Conservation (phyloP, 2,113 vertebrate genomes). For the Oryctolagus cuniculus region DNA sequence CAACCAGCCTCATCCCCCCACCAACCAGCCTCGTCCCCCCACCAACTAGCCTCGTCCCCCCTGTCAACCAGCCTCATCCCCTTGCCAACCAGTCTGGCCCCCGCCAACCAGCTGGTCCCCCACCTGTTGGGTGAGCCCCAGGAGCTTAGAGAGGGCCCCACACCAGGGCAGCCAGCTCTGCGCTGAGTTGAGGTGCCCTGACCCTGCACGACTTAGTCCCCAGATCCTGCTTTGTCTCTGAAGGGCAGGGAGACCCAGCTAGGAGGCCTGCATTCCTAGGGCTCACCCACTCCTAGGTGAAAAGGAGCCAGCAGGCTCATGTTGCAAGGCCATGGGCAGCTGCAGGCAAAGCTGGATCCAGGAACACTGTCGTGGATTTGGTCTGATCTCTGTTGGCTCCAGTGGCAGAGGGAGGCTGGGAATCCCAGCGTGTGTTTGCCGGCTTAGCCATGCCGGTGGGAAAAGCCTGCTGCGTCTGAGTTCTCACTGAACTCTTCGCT, state of each 20-base stretch:
- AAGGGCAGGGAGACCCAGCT: not conserved
- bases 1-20: too few species aligned
- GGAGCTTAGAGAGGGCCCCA: not conserved
- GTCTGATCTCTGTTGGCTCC: too few species aligned
- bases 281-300: not conserved
- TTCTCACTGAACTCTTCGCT: not conserved
- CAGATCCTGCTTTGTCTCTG: fast-evolving
- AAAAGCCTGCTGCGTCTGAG: not conserved
- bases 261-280: not conserved
- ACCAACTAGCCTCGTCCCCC: too few species aligned
- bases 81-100: not conserved
- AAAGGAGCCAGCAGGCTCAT: not conserved
- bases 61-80: too few species aligned
- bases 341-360: constrained; percentile 44
- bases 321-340: not conserved
- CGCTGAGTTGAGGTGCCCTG: not conserved
- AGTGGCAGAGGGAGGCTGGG: not conserved
- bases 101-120: too few species aligned
- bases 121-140: fast-evolving
- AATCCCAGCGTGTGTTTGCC: too few species aligned
- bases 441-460: not conserved
- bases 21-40: not conserved
- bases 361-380: not conserved
- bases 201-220: fast-evolving
- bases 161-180: fast-evolving